Evolutionary conservation across 2,113 vertebrate genomes (phyloP).

Genomic region (Hyperopisus bebe): DNA sequence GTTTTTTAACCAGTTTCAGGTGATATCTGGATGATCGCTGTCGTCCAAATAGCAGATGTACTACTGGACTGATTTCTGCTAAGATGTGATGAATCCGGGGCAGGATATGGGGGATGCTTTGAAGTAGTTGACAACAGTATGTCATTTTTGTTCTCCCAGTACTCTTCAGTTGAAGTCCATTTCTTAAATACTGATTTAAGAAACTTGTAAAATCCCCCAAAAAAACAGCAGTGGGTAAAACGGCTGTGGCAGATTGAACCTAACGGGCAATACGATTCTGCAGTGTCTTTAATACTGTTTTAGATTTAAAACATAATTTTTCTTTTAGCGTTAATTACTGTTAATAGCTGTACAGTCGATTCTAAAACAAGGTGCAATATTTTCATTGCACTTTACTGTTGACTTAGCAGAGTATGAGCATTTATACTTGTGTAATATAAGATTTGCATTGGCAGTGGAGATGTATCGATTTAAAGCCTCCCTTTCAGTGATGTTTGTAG

Average conservation of each 20-base stretch:
- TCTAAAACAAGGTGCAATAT: conserved; percentile 52
- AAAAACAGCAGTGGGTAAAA: not conserved
- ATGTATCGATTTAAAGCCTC: conserved; percentile 45
- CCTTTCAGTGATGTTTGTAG: conserved; percentile 47
- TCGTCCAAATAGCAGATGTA: not conserved
- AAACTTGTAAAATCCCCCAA: not conserved
- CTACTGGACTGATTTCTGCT: not conserved
- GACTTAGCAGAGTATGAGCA: conserved; percentile 38
- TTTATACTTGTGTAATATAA: conserved; percentile 41
- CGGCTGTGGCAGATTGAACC: not conserved
- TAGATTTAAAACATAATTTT: conserved; percentile 25
- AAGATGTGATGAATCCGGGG: not conserved
- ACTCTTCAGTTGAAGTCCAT: not conserved
- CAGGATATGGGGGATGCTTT: not conserved
- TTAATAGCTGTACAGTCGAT: conserved; percentile 53
- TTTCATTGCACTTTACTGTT: conserved; percentile 61
- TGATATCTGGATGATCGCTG: not conserved
- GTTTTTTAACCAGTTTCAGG: not conserved
- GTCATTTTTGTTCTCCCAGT: not conserved
- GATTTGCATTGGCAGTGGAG: conserved; percentile 39
- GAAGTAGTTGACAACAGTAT: not conserved
- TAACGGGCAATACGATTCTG: not conserved
- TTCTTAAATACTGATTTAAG: not conserved
- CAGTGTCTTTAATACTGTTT: conserved; percentile 15
- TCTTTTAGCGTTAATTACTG: conserved; percentile 42